phyloP scores from a whole-genome alignment of 2,797 vertebrate species.

The Anguilla anguilla region DNA sequence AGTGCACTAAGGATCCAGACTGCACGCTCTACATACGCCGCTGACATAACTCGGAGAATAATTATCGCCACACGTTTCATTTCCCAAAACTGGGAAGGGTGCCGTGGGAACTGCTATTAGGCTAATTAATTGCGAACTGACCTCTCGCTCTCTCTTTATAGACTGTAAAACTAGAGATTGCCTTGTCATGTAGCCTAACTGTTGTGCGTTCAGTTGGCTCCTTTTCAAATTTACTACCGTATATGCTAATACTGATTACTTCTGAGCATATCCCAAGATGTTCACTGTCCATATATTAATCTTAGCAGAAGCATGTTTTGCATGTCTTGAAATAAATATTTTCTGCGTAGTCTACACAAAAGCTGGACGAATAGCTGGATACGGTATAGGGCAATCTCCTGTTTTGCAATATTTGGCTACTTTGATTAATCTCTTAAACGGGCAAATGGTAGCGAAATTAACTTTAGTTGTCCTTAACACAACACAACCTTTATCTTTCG shows the following conservation, averaged over 20 bases:
- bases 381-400: too few species aligned
- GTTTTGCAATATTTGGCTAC: not conserved
- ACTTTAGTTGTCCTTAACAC: not conserved
- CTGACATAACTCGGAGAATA: conserved; percentile 18
- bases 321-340: not conserved
- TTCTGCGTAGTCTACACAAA: not conserved
- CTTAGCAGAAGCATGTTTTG: not conserved
- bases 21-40: conserved; percentile 35
- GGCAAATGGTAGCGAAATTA: too few species aligned
- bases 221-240: not conserved
- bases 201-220: not conserved
- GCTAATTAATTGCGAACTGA: not conserved
- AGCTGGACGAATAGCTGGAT: not conserved
- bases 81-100: not conserved
- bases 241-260: not conserved
- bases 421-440: not conserved
- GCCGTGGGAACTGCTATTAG: not conserved
- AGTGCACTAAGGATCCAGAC: conserved; percentile 36
- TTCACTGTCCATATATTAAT: not conserved
- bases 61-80: conserved; percentile 28
- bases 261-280: not conserved
- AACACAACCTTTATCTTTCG: not conserved
- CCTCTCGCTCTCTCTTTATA: not conserved
- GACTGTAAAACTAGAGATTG: not conserved
- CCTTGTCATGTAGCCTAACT: not conserved